Evolutionary conservation across 2,888 invertebrate genomes (phyloP).

Genomic region (Mactromeris polynyma): DNA sequence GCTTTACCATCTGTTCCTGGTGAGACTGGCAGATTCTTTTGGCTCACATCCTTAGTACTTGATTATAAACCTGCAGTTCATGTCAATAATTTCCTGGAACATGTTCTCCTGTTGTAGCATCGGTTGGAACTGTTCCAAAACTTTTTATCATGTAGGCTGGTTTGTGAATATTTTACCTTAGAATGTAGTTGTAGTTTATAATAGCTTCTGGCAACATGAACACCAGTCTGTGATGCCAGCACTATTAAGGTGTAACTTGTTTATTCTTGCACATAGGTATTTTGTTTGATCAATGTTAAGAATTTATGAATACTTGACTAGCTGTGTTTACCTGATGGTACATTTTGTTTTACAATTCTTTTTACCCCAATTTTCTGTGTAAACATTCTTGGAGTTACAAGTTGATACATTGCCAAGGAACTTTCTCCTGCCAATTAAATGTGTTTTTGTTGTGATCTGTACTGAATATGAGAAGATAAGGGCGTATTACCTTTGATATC

Average conservation of each 20-base stretch:
- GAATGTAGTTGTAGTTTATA: neutral
- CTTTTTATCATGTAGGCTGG: neutral
- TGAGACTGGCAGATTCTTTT: neutral
- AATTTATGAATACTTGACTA: neutral
- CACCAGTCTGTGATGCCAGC: neutral
- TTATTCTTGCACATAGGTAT: neutral
- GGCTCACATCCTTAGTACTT: slow-evolving; percentile 26
- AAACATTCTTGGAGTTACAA: slow-evolving; percentile 27
- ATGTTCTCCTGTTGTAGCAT: slow-evolving; percentile 15
- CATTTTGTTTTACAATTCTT: neutral
- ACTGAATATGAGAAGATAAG: neutral
- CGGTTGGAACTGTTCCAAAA: slow-evolving; percentile 19
- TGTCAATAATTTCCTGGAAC: slow-evolving; percentile 23
- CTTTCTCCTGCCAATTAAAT: slow-evolving; percentile 35
- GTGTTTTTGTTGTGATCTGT: slow-evolving; percentile 4
- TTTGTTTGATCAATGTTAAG: neutral
- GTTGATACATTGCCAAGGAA: slow-evolving; percentile 33
- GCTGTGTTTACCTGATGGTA: neutral
- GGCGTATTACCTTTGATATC: slow-evolving; percentile 8
- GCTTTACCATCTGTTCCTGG: slow-evolving; percentile 4
- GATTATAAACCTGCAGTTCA: slow-evolving; percentile 40
- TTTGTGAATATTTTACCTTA: slow-evolving; percentile 4
- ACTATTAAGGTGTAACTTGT: neutral
- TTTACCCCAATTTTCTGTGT: slow-evolving; percentile 25
- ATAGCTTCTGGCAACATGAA: neutral